phyloP scores from a whole-genome alignment of 2,888 invertebrate genomes.

The Nemotelus nigrinus region DNA sequence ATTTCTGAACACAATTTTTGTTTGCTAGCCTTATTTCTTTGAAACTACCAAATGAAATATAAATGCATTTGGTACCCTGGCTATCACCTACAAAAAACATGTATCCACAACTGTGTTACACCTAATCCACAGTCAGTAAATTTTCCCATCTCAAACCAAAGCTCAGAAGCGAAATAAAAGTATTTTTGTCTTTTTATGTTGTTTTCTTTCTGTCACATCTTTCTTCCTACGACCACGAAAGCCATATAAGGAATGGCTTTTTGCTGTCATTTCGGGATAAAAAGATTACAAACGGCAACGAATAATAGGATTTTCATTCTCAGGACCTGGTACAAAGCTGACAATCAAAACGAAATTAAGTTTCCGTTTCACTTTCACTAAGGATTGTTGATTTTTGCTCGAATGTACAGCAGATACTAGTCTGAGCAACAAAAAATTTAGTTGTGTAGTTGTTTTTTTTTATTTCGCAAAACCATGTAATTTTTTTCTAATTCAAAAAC shows the following conservation, averaged over 20 bases:
- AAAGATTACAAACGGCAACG: conserved; percentile 54
- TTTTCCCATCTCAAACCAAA: conserved; percentile 35
- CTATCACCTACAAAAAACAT: background rate
- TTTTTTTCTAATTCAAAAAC: no score
- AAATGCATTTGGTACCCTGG: background rate
- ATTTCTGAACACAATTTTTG: no score
- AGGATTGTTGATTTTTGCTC: conserved; percentile 45
- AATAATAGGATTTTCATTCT: conserved; percentile 55
- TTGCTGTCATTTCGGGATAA: conserved; percentile 54
- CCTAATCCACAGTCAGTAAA: conserved; percentile 16
- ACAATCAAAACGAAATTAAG: conserved; percentile 52
- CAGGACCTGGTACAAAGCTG: conserved; percentile 50
- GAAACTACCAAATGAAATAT: no score
- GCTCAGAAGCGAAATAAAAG: conserved; percentile 38
- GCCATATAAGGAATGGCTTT: conserved; percentile 52
- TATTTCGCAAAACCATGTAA: no score
- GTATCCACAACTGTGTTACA: background rate
- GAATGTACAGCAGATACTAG: background rate
- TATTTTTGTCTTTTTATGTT: conserved; percentile 33
- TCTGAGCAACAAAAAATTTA: background rate
- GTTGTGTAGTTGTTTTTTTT: no score
- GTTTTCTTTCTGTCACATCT: background rate
- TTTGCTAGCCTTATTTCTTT: no score
- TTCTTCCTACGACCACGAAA: background rate
- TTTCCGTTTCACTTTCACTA: conserved; percentile 47